Conservation (phyloP, 2,113 vertebrate species). For the Crypturellus undulatus region DNA sequence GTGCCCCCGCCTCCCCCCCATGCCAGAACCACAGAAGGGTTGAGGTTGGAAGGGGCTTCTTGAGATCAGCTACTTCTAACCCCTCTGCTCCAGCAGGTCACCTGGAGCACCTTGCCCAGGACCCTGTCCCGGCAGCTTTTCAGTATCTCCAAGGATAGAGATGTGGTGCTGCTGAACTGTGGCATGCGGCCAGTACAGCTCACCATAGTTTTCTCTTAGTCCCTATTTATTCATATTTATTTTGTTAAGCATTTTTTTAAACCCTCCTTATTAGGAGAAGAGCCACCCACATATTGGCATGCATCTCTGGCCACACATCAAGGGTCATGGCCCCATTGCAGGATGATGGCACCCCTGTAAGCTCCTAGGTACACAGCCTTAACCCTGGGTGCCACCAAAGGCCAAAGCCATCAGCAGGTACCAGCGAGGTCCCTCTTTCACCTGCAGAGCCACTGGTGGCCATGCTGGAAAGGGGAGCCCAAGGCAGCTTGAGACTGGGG, state of each 20-base stretch:
- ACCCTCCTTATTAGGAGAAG: not conserved
- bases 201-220: not conserved
- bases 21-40: too few relatives aligned
- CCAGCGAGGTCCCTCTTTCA: accelerated
- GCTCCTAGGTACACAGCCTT: accelerated
- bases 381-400: accelerated
- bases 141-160: too few relatives aligned
- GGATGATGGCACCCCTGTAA: not conserved
- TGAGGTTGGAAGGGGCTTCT: too few relatives aligned
- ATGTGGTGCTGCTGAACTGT: not conserved
- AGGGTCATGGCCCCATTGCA: not conserved
- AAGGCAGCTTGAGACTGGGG: not conserved
- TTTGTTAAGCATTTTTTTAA: not conserved
- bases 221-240: not conserved
- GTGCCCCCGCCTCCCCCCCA: not conserved
- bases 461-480: accelerated
- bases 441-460: not conserved
- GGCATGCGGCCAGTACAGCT: not conserved
- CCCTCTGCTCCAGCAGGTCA: too few relatives aligned
- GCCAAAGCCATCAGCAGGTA: not conserved
- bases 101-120: too few relatives aligned
- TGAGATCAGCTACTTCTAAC: too few relatives aligned
- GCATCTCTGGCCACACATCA: not conserved
- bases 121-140: too few relatives aligned
- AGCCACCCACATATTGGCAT: too few relatives aligned